A percentile compares a stretch with the other conserved stretches of the same genome.
These are phyloP conservation scores for Gallinago media DNA, from an alignment of 2,113 vertebrate species.

Conservation along the genomic window DNA sequence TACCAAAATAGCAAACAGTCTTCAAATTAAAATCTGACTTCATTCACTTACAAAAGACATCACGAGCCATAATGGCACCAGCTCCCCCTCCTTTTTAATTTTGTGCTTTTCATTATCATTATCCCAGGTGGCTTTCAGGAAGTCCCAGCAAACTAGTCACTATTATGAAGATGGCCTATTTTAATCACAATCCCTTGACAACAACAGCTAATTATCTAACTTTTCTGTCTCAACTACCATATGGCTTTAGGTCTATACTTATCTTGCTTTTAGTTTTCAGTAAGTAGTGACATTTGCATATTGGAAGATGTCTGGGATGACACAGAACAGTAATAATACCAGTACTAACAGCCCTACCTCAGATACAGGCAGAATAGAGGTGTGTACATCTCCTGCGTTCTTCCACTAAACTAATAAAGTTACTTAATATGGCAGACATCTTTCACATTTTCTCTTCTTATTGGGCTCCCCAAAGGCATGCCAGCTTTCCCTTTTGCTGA, in stretches of 20 bases:
- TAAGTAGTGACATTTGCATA: neutral
- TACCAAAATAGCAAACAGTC: neutral
- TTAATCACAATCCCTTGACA: slow-evolving; percentile 66
- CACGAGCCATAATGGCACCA: neutral
- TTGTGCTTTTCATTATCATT: slow-evolving; percentile 58
- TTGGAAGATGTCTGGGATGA: neutral
- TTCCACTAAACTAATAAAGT: neutral
- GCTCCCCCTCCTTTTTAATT: slow-evolving; percentile 35
- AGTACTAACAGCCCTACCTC: neutral
- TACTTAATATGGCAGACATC: neutral
- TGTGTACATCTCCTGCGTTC: rapidly evolving
- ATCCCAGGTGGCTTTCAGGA: slow-evolving; percentile 53
- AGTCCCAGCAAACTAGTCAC: slow-evolving; percentile 49
- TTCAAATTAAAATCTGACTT: slow-evolving; percentile 8
- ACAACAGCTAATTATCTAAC: slow-evolving; percentile 65
- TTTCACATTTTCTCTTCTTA: neutral
- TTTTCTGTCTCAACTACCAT: slow-evolving; percentile 44
- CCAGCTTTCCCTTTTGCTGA: neutral
- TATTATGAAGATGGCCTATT: slow-evolving; percentile 58
- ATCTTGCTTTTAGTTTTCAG: slow-evolving; percentile 2
- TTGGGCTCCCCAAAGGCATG: neutral
- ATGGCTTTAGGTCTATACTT: slow-evolving; percentile 44
- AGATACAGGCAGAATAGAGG: neutral
- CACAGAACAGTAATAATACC: neutral
- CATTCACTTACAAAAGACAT: neutral